Evolutionary conservation across 2,888 invertebrate species (phyloP).

Genomic region (Antheraea yamamai): DNA sequence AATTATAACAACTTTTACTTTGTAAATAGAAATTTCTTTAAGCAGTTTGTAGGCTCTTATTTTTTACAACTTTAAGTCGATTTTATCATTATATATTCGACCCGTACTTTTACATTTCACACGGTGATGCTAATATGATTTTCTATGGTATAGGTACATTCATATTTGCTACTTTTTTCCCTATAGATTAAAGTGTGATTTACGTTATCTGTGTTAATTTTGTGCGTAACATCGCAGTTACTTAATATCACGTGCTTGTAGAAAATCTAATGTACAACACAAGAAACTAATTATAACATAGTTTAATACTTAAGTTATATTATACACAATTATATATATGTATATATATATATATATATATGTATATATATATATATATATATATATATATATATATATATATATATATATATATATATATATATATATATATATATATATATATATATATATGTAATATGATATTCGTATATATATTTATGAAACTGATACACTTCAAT

Average conservation of each 20-base stretch:
- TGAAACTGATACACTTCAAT: too few species aligned
- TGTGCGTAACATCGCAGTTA: background rate
- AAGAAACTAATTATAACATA: background rate
- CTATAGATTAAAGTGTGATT: background rate
- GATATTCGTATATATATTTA: too few species aligned
- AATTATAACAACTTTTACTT: conserved; percentile 14
- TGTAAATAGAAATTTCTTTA: conserved; percentile 5
- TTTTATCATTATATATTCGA: background rate
- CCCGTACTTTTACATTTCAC: conserved; percentile 11
- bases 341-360: too few species aligned
- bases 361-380: too few species aligned
- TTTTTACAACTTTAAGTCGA: conserved; percentile 1
- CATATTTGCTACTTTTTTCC: conserved; percentile 7
- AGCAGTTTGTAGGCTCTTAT: background rate
- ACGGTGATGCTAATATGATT: background rate
- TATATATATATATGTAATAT: too few species aligned
- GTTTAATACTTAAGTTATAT: background rate
- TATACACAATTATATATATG: too few species aligned
- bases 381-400: too few species aligned
- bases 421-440: too few species aligned
- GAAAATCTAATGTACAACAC: background rate
- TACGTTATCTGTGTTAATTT: background rate
- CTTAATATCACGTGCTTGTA: background rate
- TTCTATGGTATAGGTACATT: background rate
- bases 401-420: too few species aligned